These are phyloP conservation scores for Indicator maculatus DNA, from an alignment of 2,113 vertebrate genomes.

Conservation along the genomic window DNA sequence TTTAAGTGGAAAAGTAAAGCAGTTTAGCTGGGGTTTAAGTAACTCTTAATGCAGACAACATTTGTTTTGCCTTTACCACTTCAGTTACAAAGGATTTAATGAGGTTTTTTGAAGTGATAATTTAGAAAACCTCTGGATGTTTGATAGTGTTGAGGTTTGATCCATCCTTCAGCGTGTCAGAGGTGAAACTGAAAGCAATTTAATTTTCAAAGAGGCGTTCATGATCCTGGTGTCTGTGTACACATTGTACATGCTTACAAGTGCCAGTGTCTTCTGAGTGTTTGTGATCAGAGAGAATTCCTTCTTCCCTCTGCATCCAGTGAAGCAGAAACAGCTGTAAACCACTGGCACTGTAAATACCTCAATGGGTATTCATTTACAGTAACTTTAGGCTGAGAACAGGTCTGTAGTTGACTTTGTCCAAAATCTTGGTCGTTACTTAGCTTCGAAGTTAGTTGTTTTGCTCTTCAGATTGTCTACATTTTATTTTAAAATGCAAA, in stretches of 20 bases:
- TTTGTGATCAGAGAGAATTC: neutral
- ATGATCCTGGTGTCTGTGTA: neutral
- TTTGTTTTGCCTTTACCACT: neutral
- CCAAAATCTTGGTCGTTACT: neutral
- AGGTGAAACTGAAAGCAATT: neutral
- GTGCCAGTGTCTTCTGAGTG: neutral
- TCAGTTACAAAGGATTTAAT: neutral
- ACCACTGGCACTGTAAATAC: neutral
- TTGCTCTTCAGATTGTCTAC: conserved; percentile 5
- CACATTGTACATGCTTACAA: neutral
- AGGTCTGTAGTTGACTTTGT: neutral
- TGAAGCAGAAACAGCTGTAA: neutral
- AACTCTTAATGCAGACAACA: neutral
- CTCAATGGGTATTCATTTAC: neutral
- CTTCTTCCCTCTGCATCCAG: neutral
- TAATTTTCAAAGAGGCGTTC: neutral
- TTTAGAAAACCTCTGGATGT: neutral
- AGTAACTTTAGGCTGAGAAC: neutral
- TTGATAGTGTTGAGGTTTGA: neutral
- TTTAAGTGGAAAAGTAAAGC: neutral
- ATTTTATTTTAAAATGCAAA: conserved; percentile 57
- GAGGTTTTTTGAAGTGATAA: neutral
- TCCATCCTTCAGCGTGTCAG: neutral
- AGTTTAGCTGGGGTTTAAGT: neutral
- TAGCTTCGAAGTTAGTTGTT: neutral